phyloP scores from a whole-genome alignment of 2,113 vertebrate species.

The Uria lomvia region DNA sequence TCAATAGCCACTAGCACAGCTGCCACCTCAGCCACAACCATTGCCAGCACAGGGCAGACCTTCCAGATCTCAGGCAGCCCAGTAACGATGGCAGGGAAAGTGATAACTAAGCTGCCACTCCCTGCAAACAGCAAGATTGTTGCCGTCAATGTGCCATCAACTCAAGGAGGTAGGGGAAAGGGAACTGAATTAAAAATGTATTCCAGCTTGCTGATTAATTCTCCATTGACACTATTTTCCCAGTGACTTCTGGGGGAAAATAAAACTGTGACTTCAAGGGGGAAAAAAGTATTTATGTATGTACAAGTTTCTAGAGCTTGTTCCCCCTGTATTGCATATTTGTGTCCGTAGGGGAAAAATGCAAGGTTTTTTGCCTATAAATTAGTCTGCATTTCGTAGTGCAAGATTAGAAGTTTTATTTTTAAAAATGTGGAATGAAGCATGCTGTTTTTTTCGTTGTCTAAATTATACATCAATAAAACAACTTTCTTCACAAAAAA shows the following conservation, averaged over 20 bases:
- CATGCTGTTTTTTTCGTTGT: not conserved
- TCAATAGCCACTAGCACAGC: constrained; percentile 86
- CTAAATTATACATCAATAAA: not conserved
- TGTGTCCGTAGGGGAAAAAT: not conserved
- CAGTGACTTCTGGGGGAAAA: not conserved
- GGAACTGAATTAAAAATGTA: constrained; percentile 36
- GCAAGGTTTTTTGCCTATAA: constrained; percentile 31
- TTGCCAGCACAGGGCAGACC: constrained; percentile 90
- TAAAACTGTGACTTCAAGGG: not conserved
- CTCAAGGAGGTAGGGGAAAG: constrained; percentile 91
- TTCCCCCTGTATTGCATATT: not conserved
- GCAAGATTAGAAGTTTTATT: constrained; percentile 37
- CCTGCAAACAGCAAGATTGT: constrained; percentile 99
- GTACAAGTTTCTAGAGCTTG: not conserved
- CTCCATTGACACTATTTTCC: constrained; percentile 40
- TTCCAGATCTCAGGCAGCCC: constrained; percentile 95
- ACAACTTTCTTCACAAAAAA: not conserved
- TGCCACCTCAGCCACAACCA: constrained; percentile 83
- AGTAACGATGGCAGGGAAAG: constrained; percentile 91
- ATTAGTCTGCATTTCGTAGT: constrained; percentile 48
- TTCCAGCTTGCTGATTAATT: constrained; percentile 63
- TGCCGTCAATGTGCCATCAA: constrained; percentile 95
- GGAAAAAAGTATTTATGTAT: not conserved
- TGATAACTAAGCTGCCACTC: constrained; percentile 96
- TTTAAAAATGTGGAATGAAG: constrained; percentile 29